A percentile compares a stretch with the other conserved stretches of the same genome.
Evolutionary conservation across 1,140 invertebrate species (phyloP).

Genomic region (Neodiprion virginianus): DNA sequence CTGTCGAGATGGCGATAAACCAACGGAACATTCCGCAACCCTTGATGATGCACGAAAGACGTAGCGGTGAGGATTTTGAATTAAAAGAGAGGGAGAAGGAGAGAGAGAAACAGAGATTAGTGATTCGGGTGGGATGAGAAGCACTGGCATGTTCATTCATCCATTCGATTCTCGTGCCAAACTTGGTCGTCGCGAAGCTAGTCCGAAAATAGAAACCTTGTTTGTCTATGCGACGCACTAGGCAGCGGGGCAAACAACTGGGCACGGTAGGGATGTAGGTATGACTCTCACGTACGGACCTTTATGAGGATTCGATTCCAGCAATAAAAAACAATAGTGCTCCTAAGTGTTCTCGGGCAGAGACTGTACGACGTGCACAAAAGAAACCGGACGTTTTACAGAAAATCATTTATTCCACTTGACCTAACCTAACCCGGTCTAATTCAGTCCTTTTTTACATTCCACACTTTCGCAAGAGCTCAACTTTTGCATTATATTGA

Average conservation of each 20-base stretch:
- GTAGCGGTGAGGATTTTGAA: too few relatives aligned
- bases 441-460: too few relatives aligned
- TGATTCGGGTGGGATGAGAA: neutral
- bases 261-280: neutral
- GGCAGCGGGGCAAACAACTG: neutral
- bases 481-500: too few relatives aligned
- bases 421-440: neutral
- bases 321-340: constrained; percentile 5
- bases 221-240: constrained; percentile 2
- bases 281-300: constrained; percentile 7
- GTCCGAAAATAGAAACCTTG: constrained; percentile 2
- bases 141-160: neutral
- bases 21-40: too few relatives aligned
- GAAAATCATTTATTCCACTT: neutral
- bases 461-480: too few relatives aligned
- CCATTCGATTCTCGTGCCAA: neutral
- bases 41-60: too few relatives aligned
- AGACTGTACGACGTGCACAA: neutral
- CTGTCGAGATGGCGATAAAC: too few relatives aligned
- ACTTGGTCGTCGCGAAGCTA: neutral
- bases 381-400: neutral
- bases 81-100: too few relatives aligned
- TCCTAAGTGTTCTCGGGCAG: neutral
- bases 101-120: too few relatives aligned
- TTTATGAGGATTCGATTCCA: constrained; percentile 7